Evolutionary conservation across 2,797 vertebrate species (phyloP), one percentile per base, ranked within the genome.

Genomic region (Falco cherrug): DNA sequence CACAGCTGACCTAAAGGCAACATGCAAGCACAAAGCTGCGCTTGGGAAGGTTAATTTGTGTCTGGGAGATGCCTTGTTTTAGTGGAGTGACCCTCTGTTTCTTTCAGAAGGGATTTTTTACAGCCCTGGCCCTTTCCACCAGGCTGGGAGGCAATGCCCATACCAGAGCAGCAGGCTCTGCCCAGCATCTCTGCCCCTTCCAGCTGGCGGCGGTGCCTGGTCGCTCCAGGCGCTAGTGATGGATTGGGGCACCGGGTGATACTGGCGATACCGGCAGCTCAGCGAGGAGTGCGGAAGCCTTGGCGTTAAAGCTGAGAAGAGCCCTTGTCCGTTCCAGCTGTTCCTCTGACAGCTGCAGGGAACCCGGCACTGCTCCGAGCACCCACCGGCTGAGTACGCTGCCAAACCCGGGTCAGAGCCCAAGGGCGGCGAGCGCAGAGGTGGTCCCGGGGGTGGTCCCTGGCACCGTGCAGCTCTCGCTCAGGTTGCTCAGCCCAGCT

Each of bases 371-470:
- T 18, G 57, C 69, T 70, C 71, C 9, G 71, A 67, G 82, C 31
- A 2, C 48, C 11, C 20, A 6, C 11, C 0, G 0, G 15, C 14
- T 1, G 7, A 15, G 45, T 37, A 54, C 10, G 4, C 54, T 39
- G 28, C 59, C 22, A 5, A 45, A 18, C 20, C 39, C 63, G 10
- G 53, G 5, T 2, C 56, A 20, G 31, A 75, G 2, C 65, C 61
- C 29, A 41, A 37, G 54, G 31, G 43, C 5, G 2, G 5, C 6
- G 47, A 91, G 60, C 31, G 20, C n/a, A 31, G 41, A 39, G 33
- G 16, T 29, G 37, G 22, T 69, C n/a, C 43, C 15, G 11, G 13
- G 37, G 9, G 7, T 33, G 29, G 14, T 81, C 35, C 43, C 35
- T 51, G 26, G 22, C 41, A 45, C 43, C 22, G 17, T 3, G 18